Evolutionary conservation across 1,140 invertebrate genomes (phyloP), one percentile per base, ranked within the genome.

Genomic region (Penaeus vannamei): DNA sequence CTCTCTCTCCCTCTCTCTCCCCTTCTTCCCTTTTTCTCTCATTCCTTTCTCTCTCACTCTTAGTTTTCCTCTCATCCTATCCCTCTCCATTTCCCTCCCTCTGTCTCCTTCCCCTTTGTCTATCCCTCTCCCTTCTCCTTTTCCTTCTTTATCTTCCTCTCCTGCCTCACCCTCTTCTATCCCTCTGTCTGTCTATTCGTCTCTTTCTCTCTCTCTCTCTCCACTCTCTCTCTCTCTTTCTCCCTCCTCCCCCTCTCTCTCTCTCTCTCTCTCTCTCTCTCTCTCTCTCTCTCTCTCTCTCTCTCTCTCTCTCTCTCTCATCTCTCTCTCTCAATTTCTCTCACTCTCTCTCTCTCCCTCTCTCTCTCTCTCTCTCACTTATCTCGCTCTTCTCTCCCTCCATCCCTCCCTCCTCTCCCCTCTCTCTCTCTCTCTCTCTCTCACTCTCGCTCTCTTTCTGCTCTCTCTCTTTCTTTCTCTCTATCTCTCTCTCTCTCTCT

Each of bases 281-380:
- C 53, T 10, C 53, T 53, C 53, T 10, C 5, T 12, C 46, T 53
- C 46, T 10, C 14, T 53, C 53, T 53, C 53, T 53, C 53, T 53
- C 53, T 53, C 53, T 53, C 53, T 53, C 53, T 0, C 2, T 53
- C 53, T 53, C 53, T 53, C 53, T 53, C 53, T 53, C 53, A 3
- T 53, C 53, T 53, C 53, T 53, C 53, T 53, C 53, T 53, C 53
- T 53, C 53, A 14, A 8, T 53, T 12, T 53, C 53, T 53, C 53
- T 53, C 53, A 14, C 53, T 53, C 53, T 53, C 53, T 53, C 53
- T 53, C 53, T 53, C 53, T 72, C 66, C 23, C 66, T 72, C 66
- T 72, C 66, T 72, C 66, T 72, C 66, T 72, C 66, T 72, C 66
- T 72, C 66, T 72, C 66, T 72, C 66, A 5, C 42, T 46, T 10